A percentile compares a stretch with the other conserved stretches of the same genome.
phyloP scores from a whole-genome alignment of 1,140 invertebrate species.

The Gryon sp. region DNA sequence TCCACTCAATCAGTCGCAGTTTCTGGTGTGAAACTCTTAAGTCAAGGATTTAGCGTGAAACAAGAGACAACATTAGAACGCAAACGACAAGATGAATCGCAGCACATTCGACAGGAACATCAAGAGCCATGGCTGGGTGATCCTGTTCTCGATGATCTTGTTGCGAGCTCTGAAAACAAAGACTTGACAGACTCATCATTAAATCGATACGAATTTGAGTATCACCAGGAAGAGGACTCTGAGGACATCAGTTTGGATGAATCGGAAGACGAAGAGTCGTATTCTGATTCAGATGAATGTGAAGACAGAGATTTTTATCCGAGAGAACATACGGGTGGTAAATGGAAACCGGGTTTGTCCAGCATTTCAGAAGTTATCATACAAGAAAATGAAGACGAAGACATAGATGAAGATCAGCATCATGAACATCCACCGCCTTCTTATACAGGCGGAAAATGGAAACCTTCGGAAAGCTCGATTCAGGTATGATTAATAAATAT shows the following conservation, averaged over 20 bases:
- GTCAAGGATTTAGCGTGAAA: slow-evolving; percentile 53
- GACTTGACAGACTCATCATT: slow-evolving; percentile 47
- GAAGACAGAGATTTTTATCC: slow-evolving; percentile 75
- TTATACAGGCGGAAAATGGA: slow-evolving; percentile 62
- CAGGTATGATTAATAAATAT: no score
- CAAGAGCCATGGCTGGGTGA: slow-evolving; percentile 72
- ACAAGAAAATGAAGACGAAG: slow-evolving; percentile 68
- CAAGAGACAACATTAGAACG: slow-evolving; percentile 55
- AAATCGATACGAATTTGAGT: slow-evolving; percentile 71
- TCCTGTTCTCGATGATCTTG: slow-evolving; percentile 71
- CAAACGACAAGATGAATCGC: slow-evolving; percentile 67
- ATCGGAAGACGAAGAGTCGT: slow-evolving; percentile 73
- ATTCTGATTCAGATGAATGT: slow-evolving; percentile 72
- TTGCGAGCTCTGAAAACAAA: slow-evolving; percentile 66
- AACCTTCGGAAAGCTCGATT: slow-evolving; percentile 53
- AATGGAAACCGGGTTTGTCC: slow-evolving; percentile 83
- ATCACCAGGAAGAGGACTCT: slow-evolving; percentile 80
- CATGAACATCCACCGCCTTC: slow-evolving; percentile 74
- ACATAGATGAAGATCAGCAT: slow-evolving; percentile 69
- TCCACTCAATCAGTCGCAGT: slow-evolving; percentile 26
- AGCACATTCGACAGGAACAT: slow-evolving; percentile 65
- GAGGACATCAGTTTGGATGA: slow-evolving; percentile 77
- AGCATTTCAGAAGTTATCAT: slow-evolving; percentile 67
- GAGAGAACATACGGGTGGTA: slow-evolving; percentile 80
- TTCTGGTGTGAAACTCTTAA: slow-evolving; percentile 43